Conservation (phyloP, 1,140 invertebrate species). For the Drosophila murphyi region DNA sequence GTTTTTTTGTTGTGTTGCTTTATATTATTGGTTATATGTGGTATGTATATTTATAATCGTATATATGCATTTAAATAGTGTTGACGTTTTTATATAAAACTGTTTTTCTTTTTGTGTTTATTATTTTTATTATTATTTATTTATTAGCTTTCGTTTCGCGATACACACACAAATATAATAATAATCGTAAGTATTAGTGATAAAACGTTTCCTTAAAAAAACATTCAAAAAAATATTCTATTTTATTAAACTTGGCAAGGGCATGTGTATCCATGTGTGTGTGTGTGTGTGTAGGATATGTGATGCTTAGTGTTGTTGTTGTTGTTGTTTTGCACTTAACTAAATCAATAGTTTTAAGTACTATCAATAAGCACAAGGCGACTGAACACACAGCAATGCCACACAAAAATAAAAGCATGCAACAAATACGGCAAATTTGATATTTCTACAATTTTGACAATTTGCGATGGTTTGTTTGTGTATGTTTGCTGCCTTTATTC, state of each 20-base stretch:
- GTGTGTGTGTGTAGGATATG: constrained; percentile 37
- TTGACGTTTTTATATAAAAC: constrained; percentile 32
- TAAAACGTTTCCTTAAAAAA: constrained; percentile 38
- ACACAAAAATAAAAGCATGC: constrained; percentile 11
- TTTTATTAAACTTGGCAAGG: constrained; percentile 41
- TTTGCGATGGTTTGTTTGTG: constrained; percentile 6
- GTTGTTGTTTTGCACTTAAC: constrained; percentile 14
- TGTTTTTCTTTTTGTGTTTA: constrained; percentile 1
- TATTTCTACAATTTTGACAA: not conserved
- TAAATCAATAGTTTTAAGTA: constrained; percentile 26
- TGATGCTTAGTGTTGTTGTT: constrained; percentile 28
- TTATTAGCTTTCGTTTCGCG: constrained; percentile 23
- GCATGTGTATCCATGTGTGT: constrained; percentile 10
- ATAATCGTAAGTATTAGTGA: constrained; percentile 30
- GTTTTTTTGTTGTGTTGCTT: not conserved
- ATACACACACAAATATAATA: constrained; percentile 44
- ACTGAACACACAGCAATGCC: too few relatives aligned
- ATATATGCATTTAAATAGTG: constrained; percentile 51
- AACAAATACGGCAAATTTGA: not conserved
- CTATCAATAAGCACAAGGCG: constrained; percentile 13
- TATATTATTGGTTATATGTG: constrained; percentile 21
- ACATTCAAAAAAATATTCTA: constrained; percentile 24
- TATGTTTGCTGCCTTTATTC: constrained; percentile 7
- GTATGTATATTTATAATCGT: constrained; percentile 47
- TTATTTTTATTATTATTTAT: constrained; percentile 21